Evolutionary conservation across 2,797 vertebrate species (phyloP).

Genomic region (Syndactyla subalaris): DNA sequence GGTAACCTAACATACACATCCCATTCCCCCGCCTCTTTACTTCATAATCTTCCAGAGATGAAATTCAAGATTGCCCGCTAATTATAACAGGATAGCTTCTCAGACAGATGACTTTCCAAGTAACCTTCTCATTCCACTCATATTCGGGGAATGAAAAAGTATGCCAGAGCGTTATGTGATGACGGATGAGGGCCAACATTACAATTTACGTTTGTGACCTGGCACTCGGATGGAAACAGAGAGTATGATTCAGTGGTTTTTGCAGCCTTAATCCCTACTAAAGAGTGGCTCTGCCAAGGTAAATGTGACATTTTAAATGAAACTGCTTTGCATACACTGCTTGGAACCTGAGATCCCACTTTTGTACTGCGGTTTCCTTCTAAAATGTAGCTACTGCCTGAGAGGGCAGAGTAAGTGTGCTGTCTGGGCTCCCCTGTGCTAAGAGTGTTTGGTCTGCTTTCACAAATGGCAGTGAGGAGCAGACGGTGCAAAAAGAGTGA

Average conservation of each 20-base stretch:
- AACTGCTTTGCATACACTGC: slow-evolving; percentile 58
- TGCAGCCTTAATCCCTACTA: slow-evolving; percentile 62
- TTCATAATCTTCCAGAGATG: slow-evolving; percentile 59
- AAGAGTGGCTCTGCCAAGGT: slow-evolving; percentile 65
- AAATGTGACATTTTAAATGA: slow-evolving; percentile 70
- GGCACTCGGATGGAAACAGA: slow-evolving; percentile 65
- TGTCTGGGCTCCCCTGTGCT: slow-evolving; percentile 7
- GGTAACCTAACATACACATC: not conserved
- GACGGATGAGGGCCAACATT: slow-evolving; percentile 56
- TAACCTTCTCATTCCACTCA: slow-evolving; percentile 72
- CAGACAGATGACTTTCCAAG: slow-evolving; percentile 71
- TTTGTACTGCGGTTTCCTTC: slow-evolving; percentile 56
- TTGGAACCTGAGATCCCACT: slow-evolving; percentile 58
- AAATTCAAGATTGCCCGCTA: slow-evolving; percentile 68
- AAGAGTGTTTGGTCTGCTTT: not conserved
- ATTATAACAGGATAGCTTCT: slow-evolving; percentile 68
- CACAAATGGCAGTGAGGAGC: not conserved
- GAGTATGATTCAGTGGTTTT: slow-evolving; percentile 61
- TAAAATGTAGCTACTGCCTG: slow-evolving; percentile 61
- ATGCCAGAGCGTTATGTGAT: slow-evolving; percentile 64
- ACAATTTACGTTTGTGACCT: slow-evolving; percentile 72
- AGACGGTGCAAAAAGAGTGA: not conserved
- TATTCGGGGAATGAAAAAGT: slow-evolving; percentile 56
- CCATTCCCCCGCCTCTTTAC: not conserved
- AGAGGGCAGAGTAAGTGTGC: slow-evolving; percentile 12